Evolutionary conservation across 2,797 vertebrate species (phyloP).

Genomic region (Microctenopoma steveboyesi): DNA sequence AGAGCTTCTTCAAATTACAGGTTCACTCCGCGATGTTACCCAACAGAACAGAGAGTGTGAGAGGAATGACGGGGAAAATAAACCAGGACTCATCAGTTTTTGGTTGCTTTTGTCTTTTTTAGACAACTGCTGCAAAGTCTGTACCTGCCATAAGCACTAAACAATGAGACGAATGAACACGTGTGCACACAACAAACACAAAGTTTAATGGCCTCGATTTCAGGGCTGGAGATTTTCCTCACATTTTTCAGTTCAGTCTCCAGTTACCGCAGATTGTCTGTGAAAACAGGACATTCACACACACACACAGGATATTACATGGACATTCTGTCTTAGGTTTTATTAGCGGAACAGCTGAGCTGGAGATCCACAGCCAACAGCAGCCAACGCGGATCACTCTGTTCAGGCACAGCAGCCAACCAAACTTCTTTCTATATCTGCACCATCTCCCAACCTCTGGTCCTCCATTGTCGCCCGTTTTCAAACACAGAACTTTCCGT

Average conservation of each 20-base stretch:
- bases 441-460: slow-evolving; percentile 16
- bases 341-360: slow-evolving; percentile 62
- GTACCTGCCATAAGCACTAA: too few species aligned
- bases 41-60: background rate
- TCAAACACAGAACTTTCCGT: background rate
- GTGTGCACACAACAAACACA: too few species aligned
- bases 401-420: slow-evolving; percentile 31
- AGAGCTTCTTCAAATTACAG: background rate
- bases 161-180: too few species aligned
- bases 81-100: too few species aligned
- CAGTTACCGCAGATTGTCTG: background rate
- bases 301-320: too few species aligned
- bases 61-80: too few species aligned
- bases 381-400: slow-evolving; percentile 26
- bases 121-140: too few species aligned
- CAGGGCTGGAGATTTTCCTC: too few species aligned
- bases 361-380: slow-evolving; percentile 17
- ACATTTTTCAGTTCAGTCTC: too few species aligned
- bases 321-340: slow-evolving; percentile 30
- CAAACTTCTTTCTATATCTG: slow-evolving; percentile 7
- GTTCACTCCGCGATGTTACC: background rate
- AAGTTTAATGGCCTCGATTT: too few species aligned
- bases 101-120: too few species aligned
- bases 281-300: slow-evolving; percentile 16
- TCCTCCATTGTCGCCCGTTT: slow-evolving; percentile 6